These are phyloP conservation scores for Bathynomus jamesi DNA, from an alignment of 1,140 invertebrate species.

Conservation along the genomic window DNA sequence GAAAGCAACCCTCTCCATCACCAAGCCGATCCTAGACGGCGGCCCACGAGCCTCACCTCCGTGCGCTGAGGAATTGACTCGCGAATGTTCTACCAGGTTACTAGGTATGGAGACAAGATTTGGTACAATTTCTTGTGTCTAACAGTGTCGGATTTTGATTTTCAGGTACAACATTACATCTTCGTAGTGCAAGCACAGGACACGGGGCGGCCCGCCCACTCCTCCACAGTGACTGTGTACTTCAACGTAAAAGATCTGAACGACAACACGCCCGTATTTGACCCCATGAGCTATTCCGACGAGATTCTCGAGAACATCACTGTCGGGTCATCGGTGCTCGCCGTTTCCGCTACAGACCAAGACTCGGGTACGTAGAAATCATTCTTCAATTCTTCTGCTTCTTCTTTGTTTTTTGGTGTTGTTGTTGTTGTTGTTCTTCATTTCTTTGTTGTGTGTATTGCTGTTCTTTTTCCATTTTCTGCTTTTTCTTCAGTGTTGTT, in stretches of 20 bases:
- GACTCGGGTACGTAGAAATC: slow-evolving; percentile 65
- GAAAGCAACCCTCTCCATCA: no score
- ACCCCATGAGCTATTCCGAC: slow-evolving; percentile 76
- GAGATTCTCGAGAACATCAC: slow-evolving; percentile 81
- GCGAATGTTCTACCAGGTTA: no score
- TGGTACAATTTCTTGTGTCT: no score
- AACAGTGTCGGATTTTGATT: no score
- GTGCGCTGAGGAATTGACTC: no score
- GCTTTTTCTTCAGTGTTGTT: background rate
- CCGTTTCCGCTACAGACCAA: slow-evolving; percentile 77
- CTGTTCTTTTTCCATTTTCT: background rate
- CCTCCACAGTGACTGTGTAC: slow-evolving; percentile 82
- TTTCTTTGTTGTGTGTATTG: background rate
- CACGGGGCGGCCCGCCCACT: slow-evolving; percentile 74
- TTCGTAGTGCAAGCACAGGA: slow-evolving; percentile 86
- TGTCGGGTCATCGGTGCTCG: slow-evolving; percentile 65
- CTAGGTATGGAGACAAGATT: no score
- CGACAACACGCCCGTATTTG: slow-evolving; percentile 87
- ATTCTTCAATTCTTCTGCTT: background rate
- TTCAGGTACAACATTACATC: slow-evolving; percentile 85
- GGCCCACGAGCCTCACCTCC: no score
- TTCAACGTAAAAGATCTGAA: slow-evolving; percentile 91
- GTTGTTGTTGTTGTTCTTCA: no score
- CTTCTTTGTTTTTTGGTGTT: no score
- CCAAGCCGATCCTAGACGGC: no score